A percentile compares a stretch with the other conserved stretches of the same genome.
Conservation (phyloP, 2,113 vertebrate genomes). For the Zeus faber region DNA sequence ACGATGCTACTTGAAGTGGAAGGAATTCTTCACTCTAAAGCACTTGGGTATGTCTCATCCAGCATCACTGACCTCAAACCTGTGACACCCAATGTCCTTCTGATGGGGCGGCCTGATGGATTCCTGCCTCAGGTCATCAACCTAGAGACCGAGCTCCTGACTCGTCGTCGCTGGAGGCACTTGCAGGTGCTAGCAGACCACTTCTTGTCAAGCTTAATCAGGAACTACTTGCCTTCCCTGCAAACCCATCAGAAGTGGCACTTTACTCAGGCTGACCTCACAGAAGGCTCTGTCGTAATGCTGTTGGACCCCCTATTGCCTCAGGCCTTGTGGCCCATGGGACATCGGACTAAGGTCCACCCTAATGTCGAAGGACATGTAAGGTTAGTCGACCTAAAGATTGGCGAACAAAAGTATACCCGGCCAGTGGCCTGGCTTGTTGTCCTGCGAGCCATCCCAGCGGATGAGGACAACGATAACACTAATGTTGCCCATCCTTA, state of each 20-base stretch:
- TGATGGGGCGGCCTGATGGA: slow-evolving; percentile 22
- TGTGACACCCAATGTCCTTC: slow-evolving; percentile 1
- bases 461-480: too few relatives aligned
- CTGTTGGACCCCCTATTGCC: slow-evolving; percentile 4
- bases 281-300: not conserved
- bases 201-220: slow-evolving; percentile 10
- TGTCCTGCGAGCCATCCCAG: slow-evolving; percentile 65
- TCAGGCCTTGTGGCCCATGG: slow-evolving; percentile 1
- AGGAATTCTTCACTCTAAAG: too few relatives aligned
- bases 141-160: too few relatives aligned
- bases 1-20: too few relatives aligned
- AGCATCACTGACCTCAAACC: slow-evolving; percentile 7
- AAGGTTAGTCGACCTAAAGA: slow-evolving; percentile 26
- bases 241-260: too few relatives aligned
- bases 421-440: slow-evolving; percentile 59
- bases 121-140: slow-evolving; percentile 8
- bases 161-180: too few relatives aligned
- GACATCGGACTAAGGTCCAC: not conserved
- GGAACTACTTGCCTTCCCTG: too few relatives aligned
- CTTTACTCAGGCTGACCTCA: not conserved
- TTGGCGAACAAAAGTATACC: too few relatives aligned
- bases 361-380: slow-evolving; percentile 4
- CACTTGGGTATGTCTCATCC: not conserved
- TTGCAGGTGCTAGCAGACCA: slow-evolving; percentile 7
- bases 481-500: too few relatives aligned